A percentile compares a stretch with the other conserved stretches of the same genome.
phyloP scores from a whole-genome alignment of 2,888 invertebrate species.

The Melanostoma mellinum region DNA sequence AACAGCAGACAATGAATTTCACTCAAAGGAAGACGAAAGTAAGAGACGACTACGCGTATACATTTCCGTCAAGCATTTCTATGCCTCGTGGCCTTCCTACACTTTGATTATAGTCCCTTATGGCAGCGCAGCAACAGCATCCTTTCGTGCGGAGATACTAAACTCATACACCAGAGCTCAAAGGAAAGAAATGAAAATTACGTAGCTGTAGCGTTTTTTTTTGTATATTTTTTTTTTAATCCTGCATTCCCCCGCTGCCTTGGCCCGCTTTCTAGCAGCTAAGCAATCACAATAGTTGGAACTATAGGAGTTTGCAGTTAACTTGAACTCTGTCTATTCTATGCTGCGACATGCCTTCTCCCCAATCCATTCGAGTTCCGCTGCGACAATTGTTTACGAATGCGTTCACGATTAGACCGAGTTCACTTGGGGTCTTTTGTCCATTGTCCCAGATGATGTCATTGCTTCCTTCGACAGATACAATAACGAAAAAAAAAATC shows the following conservation, averaged over 20 bases:
- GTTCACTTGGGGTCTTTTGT: conserved; percentile 52
- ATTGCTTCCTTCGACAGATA: conserved; percentile 67
- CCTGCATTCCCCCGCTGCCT: conserved; percentile 39
- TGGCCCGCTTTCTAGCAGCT: conserved; percentile 56
- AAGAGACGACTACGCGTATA: conserved; percentile 63
- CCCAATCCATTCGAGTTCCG: conserved; percentile 43
- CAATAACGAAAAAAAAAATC: conserved; percentile 33
- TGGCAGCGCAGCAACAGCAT: conserved; percentile 47
- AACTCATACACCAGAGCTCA: conserved; percentile 25
- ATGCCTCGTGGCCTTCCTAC: conserved; percentile 57
- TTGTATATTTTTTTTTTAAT: conserved; percentile 19
- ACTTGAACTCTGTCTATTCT: conserved; percentile 61
- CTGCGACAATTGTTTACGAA: conserved; percentile 62
- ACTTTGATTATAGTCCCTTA: conserved; percentile 56
- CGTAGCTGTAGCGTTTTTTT: conserved; percentile 23
- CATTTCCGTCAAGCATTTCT: conserved; percentile 59
- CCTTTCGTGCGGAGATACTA: conserved; percentile 29
- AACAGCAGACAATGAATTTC: conserved; percentile 54
- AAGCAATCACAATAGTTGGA: conserved; percentile 61
- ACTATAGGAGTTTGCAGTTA: conserved; percentile 58
- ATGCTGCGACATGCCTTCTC: conserved; percentile 9
- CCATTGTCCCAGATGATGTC: conserved; percentile 63
- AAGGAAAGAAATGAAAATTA: conserved; percentile 68
- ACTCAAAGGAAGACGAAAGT: conserved; percentile 66
- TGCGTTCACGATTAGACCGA: conserved; percentile 68